Conservation (phyloP, 2,797 vertebrate species). For the Urocyon cinereoargenteus region DNA sequence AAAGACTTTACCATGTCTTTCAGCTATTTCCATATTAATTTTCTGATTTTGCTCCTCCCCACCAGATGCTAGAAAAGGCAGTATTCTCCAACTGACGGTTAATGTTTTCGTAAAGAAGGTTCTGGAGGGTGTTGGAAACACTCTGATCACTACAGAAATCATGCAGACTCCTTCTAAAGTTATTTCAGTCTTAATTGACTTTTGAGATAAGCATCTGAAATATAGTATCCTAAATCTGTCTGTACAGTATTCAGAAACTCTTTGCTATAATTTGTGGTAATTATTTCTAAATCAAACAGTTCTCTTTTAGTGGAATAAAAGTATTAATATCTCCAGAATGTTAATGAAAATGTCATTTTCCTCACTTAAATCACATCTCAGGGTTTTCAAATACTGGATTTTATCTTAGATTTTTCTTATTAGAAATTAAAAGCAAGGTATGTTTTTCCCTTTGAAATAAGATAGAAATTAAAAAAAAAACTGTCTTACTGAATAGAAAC, state of each 20-base stretch:
- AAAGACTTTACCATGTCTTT: conserved; percentile 39
- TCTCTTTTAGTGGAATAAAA: conserved; percentile 65
- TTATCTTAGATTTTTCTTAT: conserved; percentile 61
- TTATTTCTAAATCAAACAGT: conserved; percentile 67
- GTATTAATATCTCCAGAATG: conserved; percentile 55
- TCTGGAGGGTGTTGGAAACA: conserved; percentile 54
- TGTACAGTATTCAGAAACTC: conserved; percentile 62
- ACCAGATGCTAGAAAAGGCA: conserved; percentile 59
- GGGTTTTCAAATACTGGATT: conserved; percentile 71
- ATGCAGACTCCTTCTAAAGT: conserved; percentile 31
- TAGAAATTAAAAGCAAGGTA: conserved; percentile 48
- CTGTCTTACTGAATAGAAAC: conserved; percentile 40
- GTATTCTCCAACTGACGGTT: conserved; percentile 22
- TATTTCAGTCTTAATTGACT: conserved; percentile 57
- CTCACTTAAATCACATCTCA: conserved; percentile 40
- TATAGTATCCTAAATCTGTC: conserved; percentile 38
- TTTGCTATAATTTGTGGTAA: conserved; percentile 67
- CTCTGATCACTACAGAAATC: conserved; percentile 51
- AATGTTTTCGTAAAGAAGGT: conserved; percentile 62
- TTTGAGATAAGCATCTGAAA: conserved; percentile 66
- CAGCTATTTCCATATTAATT: conserved; percentile 66
- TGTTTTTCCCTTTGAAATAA: conserved; percentile 59
- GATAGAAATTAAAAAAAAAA: conserved; percentile 18
- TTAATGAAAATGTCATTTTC: conserved; percentile 66
- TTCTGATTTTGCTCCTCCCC: conserved; percentile 63